Base-by-base conservation (phyloP, 2,113 vertebrate genomes). In the Lepisosteus osseus region DNA sequence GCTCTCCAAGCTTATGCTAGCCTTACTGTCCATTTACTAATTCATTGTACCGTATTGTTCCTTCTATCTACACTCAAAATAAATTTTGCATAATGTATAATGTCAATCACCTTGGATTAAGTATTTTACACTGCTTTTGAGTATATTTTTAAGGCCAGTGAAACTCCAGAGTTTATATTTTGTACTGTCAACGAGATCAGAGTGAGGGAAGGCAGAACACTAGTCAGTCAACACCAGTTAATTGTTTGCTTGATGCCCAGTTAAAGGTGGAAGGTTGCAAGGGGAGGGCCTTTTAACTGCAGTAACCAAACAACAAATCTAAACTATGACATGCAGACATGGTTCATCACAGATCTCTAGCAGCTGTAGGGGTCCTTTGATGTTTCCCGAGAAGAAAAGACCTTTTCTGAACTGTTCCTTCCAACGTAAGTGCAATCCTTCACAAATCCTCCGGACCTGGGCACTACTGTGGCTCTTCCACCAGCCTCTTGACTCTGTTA, bases 301-400 rank as follows among this genome's bases (percentile, higher is more conserved):
- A 59, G 42, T 17, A 41, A 17, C 57, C 47, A 62, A n/a, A 62
- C 41, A 51, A 59, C 3, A 44, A 45, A 55, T 45, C 17, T 41
- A 55, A 40, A n/a, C 43, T 44, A 62, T 40, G 55, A 6, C 43
- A 7, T 43, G 7, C 43, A 13, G 57, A 59, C 57, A 9, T n/a
- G 45, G 44, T 62, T 73, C 67, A 73, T 73, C 17, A 15, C 72
- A 51, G 65, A 29, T 55, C 29, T 65, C 56, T 54, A 56, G 11
- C 68, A 65, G 67, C 57, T 61, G 43, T 8, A 11, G 4, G 11
- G 43, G 17, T 43, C 3, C 65, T 72, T 68, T 73, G 72, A 68
- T 73, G 56, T 68, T 12, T n/a, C 14, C 6, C 0, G 9, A n/a
- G 61, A 63, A 63, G 61, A 56, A 42, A 47, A n/a, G 64, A n/a